These are phyloP conservation scores for Salvelinus fontinalis DNA, from an alignment of 2,113 vertebrate genomes.

Conservation along the genomic window DNA sequence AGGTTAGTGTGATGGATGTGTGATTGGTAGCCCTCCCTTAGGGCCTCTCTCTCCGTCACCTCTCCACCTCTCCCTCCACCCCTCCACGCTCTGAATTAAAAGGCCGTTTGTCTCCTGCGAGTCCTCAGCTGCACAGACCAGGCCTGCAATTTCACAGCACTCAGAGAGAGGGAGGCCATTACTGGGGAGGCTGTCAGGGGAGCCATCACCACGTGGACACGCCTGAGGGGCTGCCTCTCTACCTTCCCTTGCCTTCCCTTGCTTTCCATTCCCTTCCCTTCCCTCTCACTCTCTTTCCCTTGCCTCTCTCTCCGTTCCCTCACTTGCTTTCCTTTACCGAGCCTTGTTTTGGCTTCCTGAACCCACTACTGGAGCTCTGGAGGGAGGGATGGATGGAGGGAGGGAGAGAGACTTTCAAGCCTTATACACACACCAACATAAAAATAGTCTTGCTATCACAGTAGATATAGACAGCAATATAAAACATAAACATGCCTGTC, in stretches of 20 bases:
- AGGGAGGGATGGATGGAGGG: not conserved
- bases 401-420: not conserved
- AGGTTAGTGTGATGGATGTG: conserved; percentile 81
- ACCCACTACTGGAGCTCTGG: conserved; percentile 43
- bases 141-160: conserved; percentile 81
- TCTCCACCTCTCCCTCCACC: conserved; percentile 78
- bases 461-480: not conserved
- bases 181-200: conserved; percentile 79
- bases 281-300: not conserved
- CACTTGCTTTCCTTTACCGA: not conserved
- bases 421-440: not conserved
- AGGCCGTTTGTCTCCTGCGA: conserved; percentile 81
- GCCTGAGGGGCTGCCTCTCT: conserved; percentile 70
- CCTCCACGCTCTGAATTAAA: conserved; percentile 81
- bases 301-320: conserved; percentile 18
- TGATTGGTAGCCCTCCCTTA: conserved; percentile 80
- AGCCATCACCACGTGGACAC: conserved; percentile 75
- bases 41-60: conserved; percentile 78
- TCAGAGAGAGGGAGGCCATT: conserved; percentile 74
- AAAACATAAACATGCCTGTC: not conserved
- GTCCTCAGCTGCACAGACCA: conserved; percentile 80
- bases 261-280: not conserved
- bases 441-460: not conserved
- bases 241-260: conserved; percentile 33
- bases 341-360: not conserved